phyloP scores from a whole-genome alignment of 2,888 invertebrate genomes.

The Tipula confusa region DNA sequence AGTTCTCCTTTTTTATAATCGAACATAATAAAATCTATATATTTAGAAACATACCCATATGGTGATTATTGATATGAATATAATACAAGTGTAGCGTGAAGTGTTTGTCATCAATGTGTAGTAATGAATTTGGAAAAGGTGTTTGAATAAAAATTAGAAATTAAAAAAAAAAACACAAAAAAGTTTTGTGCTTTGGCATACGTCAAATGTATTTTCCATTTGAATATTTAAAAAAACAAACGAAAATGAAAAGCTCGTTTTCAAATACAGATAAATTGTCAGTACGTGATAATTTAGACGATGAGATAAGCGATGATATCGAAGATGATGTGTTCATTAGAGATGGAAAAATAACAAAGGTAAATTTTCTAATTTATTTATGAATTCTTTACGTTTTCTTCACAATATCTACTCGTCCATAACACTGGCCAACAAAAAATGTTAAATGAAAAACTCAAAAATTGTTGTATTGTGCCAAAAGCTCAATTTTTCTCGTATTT shows the following conservation, averaged over 20 bases:
- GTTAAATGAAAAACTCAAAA: not conserved
- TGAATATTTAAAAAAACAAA: slow-evolving; percentile 30
- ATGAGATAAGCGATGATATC: slow-evolving; percentile 68
- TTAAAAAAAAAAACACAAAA: not conserved
- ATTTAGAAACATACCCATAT: not conserved
- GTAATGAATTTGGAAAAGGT: not conserved
- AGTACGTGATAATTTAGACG: slow-evolving; percentile 65
- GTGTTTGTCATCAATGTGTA: not conserved
- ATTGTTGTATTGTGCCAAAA: not conserved
- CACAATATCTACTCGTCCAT: too few relatives aligned
- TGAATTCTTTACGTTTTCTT: not conserved
- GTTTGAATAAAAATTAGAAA: too few relatives aligned
- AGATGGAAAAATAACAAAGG: slow-evolving; percentile 64
- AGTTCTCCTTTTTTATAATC: not conserved
- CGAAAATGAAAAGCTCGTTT: slow-evolving; percentile 46
- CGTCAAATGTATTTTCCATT: slow-evolving; percentile 29
- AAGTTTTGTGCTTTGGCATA: not conserved
- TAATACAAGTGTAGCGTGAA: not conserved
- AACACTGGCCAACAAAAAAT: too few relatives aligned
- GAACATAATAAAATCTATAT: not conserved
- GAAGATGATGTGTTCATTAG: slow-evolving; percentile 75
- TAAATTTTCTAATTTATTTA: slow-evolving; percentile 39
- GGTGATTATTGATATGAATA: not conserved
- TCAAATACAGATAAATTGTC: slow-evolving; percentile 59
- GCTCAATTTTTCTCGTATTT: not conserved